Conservation (phyloP, 2,113 vertebrate genomes). For the Ellobius talpinus region DNA sequence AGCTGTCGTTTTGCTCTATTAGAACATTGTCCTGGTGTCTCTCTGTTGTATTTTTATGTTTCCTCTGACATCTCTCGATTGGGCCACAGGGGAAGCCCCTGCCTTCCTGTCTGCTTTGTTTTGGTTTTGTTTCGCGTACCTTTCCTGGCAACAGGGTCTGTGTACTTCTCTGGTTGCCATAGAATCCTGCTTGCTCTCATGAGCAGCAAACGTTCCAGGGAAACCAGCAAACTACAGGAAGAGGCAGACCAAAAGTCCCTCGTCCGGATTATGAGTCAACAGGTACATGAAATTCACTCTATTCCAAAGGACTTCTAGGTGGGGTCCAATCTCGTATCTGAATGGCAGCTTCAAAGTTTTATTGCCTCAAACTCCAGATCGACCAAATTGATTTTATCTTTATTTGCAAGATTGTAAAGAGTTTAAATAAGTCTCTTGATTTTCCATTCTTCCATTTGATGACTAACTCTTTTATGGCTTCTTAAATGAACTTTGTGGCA, state of each 20-base stretch:
- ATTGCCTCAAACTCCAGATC: constrained; percentile 71
- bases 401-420: constrained; percentile 79
- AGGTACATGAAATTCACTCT: constrained; percentile 70
- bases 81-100: constrained; percentile 65
- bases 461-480: constrained; percentile 84
- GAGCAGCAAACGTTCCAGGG: constrained; percentile 32
- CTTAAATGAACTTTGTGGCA: constrained; percentile 80
- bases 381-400: constrained; percentile 79
- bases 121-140: constrained; percentile 78
- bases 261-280: constrained; percentile 73
- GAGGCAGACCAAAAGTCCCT: constrained; percentile 59
- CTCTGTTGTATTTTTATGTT: constrained; percentile 51
- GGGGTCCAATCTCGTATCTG: constrained; percentile 62
- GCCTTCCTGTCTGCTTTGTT: constrained; percentile 77
- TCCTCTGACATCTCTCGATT: constrained; percentile 44
- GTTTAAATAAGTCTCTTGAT: constrained; percentile 78
- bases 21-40: constrained; percentile 48
- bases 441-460: constrained; percentile 77
- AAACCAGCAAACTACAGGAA: constrained; percentile 61
- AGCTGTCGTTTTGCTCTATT: neutral
- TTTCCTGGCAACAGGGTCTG: constrained; percentile 78
- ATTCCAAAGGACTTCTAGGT: constrained; percentile 71
- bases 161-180: constrained; percentile 70
- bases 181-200: constrained; percentile 60
- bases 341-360: constrained; percentile 79